These are phyloP conservation scores for Eulithis testata DNA, from an alignment of 2,888 invertebrate species.

Conservation along the genomic window DNA sequence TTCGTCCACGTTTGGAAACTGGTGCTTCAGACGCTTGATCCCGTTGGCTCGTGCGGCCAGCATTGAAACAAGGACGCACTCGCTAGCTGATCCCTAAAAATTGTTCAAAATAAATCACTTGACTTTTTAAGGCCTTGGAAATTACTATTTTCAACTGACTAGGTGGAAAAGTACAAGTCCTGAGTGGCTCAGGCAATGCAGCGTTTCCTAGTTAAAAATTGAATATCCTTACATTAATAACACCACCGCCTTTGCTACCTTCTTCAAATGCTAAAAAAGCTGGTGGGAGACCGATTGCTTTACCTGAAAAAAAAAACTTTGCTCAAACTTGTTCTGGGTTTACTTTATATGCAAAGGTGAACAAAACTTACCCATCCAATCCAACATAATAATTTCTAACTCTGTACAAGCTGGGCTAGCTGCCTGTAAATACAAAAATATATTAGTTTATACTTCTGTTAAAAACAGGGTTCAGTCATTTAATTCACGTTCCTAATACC, in stretches of 20 bases:
- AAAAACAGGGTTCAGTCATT: too few relatives aligned
- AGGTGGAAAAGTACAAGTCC: too few relatives aligned
- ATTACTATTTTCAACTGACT: too few relatives aligned
- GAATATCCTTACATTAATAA: constrained; percentile 90
- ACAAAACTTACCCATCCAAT: constrained; percentile 93
- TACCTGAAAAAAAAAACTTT: constrained; percentile 80
- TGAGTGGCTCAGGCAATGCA: too few relatives aligned
- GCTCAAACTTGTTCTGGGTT: not conserved
- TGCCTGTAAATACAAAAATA: constrained; percentile 86
- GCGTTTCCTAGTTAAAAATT: not conserved
- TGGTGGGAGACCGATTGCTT: constrained; percentile 96
- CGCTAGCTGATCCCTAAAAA: constrained; percentile 96
- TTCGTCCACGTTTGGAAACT: constrained; percentile 94
- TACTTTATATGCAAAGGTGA: not conserved
- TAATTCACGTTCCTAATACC: too few relatives aligned
- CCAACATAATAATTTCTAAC: constrained; percentile 96
- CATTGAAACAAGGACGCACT: constrained; percentile 96
- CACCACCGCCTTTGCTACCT: constrained; percentile 96
- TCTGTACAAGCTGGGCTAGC: constrained; percentile 99
- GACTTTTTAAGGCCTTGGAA: too few relatives aligned
- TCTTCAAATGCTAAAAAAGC: constrained; percentile 93
- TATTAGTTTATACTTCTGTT: not conserved
- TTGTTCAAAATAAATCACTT: not conserved
- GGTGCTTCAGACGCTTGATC: constrained; percentile 92
- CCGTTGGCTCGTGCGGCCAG: constrained; percentile 96